Evolutionary conservation across 2,113 vertebrate species (phyloP), one percentile per base, ranked within the genome.

Genomic region (Mirounga angustirostris): DNA sequence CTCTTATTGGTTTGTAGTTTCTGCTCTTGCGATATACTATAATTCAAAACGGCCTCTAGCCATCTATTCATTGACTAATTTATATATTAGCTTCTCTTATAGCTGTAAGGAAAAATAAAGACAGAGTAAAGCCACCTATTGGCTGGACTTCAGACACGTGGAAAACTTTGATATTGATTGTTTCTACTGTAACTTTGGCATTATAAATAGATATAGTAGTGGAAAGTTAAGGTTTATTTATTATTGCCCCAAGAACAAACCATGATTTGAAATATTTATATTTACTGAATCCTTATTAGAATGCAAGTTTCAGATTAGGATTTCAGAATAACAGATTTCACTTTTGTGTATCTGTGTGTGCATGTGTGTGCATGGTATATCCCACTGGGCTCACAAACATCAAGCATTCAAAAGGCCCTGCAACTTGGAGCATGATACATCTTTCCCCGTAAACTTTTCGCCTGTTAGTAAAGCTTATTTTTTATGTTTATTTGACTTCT

Each of bases 311-410:
- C 59, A 71, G 2, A 28, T 43, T 28, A n/a, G 16, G 6, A 26
- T 61, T 74, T 79, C 14, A 36, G 24, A 19, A 30, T 8, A 18
- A 36, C 13, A 71, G 3, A 61, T 71, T 2, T 82, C 24, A 8
- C 26, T 30, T 5, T 1, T 76, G n/a, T 73, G 13, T 94, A 50
- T 56, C 46, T 58, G 1, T 33, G 22, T 85, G 40, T 54, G 28
- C 7, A 33, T 1, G 15, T 2, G 36, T 26, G 3, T 54, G 1
- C 36, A 33, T 59, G 13, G 4, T 33, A 21, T 79, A 1, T 52
- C n/a, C 30, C 56, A 13, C 7, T 86, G 19, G 30, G 6, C 19
- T 59, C 0, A n/a, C 2, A 14, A 11, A 40, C 28, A 26, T 4
- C 50, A 36, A n/a, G 21, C 33, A 46, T 79, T 46, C n/a, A 71